Evolutionary conservation across 2,113 vertebrate genomes (phyloP), one percentile per base, ranked within the genome.

Genomic region (Meriones unguiculatus): DNA sequence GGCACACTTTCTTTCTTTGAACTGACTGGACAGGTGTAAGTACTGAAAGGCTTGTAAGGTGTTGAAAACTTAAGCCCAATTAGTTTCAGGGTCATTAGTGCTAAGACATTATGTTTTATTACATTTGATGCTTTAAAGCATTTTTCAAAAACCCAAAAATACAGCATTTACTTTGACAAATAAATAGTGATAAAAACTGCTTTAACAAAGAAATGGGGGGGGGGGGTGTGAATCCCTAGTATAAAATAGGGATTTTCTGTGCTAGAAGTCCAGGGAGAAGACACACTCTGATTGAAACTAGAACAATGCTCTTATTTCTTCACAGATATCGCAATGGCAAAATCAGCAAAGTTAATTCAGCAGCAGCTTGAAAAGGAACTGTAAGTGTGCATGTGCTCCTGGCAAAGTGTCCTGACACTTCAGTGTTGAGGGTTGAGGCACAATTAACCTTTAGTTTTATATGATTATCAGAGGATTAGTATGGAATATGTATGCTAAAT

Each of bases 341-440:
- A 99, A 97, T 99, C 99, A 5, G 99, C 99, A 65, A 99, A 99
- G 98, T 98, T 99, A 96, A 99, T 99, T 98, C 99, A 99, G 69
- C 99, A 99, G 93, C 99, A 99, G 96, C 98, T 99, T 98, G 99
- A 99, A 97, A 99, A 99, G 97, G 99, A 99, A 97, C 89, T 99
- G 99, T 99, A 98, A 99, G 99, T 99, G 93, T 94, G 65, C 69
- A 78, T 73, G 75, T 93, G 24, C 70, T 76, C 2, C 59, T 86
- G 38, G 41, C 65, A 89, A 87, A 67, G 57, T 46, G 10, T 59
- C n/a, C 67, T 54, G 24, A 9, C 11, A 14, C n/a, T n/a, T 41
- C 35, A 13, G 64, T 2, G 2, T 24, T 62, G 41, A 75, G 14
- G 17, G 65, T 35, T 18, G 4, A 32, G 2, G 17, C 17, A 41